Percentiles rank a stretch among this genome's conserved stretches.
These are phyloP conservation scores for Drosophila trichaetosa DNA, from an alignment of 2,888 invertebrate species.

Conservation along the genomic window DNA sequence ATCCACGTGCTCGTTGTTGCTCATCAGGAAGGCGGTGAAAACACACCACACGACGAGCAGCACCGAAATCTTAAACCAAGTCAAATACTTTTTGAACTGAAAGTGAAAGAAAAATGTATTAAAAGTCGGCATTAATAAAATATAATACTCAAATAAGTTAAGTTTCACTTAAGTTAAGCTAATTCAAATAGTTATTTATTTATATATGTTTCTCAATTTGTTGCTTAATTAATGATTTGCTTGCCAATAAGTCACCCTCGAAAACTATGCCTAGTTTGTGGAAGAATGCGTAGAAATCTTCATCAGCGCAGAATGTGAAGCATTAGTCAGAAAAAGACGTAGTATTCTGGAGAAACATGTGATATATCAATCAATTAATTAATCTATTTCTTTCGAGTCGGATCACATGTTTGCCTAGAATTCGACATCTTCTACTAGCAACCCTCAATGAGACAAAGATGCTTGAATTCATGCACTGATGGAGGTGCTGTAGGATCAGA, in stretches of 20 bases:
- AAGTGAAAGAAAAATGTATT: background rate
- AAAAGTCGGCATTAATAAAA: background rate
- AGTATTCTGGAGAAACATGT: background rate
- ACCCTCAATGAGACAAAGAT: background rate
- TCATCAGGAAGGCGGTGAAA: constrained; percentile 89
- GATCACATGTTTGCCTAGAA: background rate
- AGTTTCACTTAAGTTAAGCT: background rate
- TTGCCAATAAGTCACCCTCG: background rate
- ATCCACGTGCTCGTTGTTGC: constrained; percentile 88
- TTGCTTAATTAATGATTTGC: no score
- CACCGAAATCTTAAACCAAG: constrained; percentile 85
- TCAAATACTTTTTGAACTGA: constrained; percentile 80
- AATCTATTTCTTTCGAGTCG: background rate
- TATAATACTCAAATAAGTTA: background rate
- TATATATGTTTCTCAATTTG: background rate
- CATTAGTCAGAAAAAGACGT: background rate
- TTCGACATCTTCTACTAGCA: background rate
- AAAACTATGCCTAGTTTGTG: background rate
- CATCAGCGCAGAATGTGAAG: background rate
- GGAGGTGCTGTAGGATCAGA: background rate
- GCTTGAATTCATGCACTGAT: background rate
- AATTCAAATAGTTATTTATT: background rate
- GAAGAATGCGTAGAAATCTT: background rate
- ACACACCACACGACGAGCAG: constrained; percentile 88
- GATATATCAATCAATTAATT: background rate